phyloP scores from a whole-genome alignment of 2,888 invertebrate genomes.

The Ichneumoninae sp. region DNA sequence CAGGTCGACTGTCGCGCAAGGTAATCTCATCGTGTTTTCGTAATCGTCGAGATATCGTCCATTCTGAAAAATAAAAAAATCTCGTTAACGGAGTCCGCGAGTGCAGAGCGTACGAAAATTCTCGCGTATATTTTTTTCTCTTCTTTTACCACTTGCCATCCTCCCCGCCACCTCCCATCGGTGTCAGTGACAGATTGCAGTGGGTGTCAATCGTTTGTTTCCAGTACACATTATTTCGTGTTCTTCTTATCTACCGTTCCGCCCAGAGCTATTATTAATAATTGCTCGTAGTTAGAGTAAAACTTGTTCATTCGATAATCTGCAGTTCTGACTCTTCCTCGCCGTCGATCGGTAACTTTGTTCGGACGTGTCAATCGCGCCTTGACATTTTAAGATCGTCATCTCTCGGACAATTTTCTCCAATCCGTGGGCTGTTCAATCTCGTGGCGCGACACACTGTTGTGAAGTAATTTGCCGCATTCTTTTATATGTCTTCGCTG shows the following conservation, averaged over 20 bases:
- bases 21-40: slow-evolving; percentile 9
- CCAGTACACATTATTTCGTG: not conserved
- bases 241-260: not conserved
- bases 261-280: not conserved
- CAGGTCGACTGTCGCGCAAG: slow-evolving; percentile 3
- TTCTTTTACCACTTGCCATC: not conserved
- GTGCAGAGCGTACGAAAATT: not conserved
- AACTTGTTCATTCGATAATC: not conserved
- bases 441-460: not conserved
- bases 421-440: not conserved
- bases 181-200: slow-evolving; percentile 22
- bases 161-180: not conserved
- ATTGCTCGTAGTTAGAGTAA: not conserved
- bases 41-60: not conserved
- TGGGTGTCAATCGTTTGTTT: slow-evolving; percentile 12
- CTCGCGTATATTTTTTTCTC: not conserved
- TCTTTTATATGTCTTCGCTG: not conserved
- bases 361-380: not conserved
- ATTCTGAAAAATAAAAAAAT: not conserved
- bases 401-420: not conserved
- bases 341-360: not conserved
- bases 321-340: not conserved
- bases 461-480: not conserved
- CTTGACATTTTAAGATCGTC: not conserved
- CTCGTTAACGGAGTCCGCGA: not conserved